phyloP scores from a whole-genome alignment of 1,140 invertebrate genomes.

The Hyles vespertilio region DNA sequence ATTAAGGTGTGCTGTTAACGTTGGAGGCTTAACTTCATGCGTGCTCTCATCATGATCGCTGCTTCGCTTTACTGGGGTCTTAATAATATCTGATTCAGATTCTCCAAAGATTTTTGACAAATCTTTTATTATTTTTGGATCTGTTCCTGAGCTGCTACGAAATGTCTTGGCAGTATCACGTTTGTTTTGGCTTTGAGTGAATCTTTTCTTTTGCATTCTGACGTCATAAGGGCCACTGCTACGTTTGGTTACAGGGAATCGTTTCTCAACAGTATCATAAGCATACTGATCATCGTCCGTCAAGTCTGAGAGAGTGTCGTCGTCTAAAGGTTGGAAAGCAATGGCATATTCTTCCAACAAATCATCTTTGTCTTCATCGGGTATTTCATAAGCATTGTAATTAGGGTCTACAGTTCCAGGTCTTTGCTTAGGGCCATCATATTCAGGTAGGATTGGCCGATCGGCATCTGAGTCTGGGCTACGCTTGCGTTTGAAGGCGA shows the following conservation, averaged over 20 bases:
- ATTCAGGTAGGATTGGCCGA: conserved; percentile 34
- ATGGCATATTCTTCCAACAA: conserved; percentile 76
- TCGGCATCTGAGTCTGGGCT: conserved; percentile 59
- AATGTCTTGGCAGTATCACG: conserved; percentile 50
- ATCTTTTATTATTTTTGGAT: conserved; percentile 75
- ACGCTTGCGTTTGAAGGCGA: conserved; percentile 71
- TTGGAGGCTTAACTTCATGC: conserved; percentile 62
- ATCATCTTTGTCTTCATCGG: conserved; percentile 62
- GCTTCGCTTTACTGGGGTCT: conserved; percentile 68
- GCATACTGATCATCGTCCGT: conserved; percentile 63
- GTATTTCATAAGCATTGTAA: conserved; percentile 58
- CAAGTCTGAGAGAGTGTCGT: conserved; percentile 62
- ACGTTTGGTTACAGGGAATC: conserved; percentile 80
- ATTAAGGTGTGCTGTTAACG: conserved; percentile 43
- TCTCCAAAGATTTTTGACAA: conserved; percentile 75
- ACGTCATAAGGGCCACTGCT: conserved; percentile 71
- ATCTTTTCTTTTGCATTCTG: conserved; percentile 69
- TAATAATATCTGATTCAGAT: conserved; percentile 49
- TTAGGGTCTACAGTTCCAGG: conserved; percentile 55
- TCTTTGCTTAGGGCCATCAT: conserved; percentile 55
- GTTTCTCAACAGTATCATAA: conserved; percentile 73
- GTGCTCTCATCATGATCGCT: conserved; percentile 47
- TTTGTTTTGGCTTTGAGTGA: conserved; percentile 63
- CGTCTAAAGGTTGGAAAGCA: conserved; percentile 74
- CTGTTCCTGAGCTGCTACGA: conserved; percentile 70